These are phyloP conservation scores for Amblyraja radiata DNA, from an alignment of 2,797 vertebrate species.

Conservation along the genomic window DNA sequence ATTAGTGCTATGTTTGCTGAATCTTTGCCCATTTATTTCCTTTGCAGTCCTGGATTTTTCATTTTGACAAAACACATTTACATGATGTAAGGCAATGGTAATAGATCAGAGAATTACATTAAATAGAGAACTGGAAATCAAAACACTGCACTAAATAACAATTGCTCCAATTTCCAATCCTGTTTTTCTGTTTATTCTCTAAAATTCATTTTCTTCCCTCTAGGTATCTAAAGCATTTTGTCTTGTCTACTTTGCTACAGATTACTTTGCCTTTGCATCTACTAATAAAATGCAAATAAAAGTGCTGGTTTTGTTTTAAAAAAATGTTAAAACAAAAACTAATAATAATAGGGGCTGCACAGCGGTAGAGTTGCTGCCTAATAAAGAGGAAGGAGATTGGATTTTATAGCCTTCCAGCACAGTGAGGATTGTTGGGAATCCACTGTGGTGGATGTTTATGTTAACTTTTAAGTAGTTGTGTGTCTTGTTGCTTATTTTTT, in stretches of 20 bases:
- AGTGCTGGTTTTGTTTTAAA: slow-evolving; percentile 45
- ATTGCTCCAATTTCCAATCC: slow-evolving; percentile 47
- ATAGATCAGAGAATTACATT: slow-evolving; percentile 31
- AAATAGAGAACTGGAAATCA: slow-evolving; percentile 50
- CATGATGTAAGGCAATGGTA: slow-evolving; percentile 25
- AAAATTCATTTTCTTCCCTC: slow-evolving; percentile 47
- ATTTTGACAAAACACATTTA: slow-evolving; percentile 19
- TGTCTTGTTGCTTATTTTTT: too few species aligned
- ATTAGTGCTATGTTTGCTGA: slow-evolving; percentile 10
- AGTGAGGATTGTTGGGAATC: too few species aligned
- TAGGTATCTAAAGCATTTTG: slow-evolving; percentile 59
- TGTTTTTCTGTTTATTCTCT: slow-evolving; percentile 44
- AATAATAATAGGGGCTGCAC: too few species aligned
- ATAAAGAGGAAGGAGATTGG: too few species aligned
- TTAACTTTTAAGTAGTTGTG: too few species aligned
- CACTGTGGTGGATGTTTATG: too few species aligned
- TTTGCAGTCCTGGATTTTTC: slow-evolving; percentile 32
- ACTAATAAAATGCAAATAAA: slow-evolving; percentile 70
- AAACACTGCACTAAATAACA: slow-evolving; percentile 53
- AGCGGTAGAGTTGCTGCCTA: too few species aligned
- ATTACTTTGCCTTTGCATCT: slow-evolving; percentile 67
- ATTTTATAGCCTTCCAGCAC: too few species aligned
- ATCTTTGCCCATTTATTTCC: slow-evolving; percentile 28
- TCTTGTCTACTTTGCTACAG: slow-evolving; percentile 58
- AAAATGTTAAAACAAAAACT: too few species aligned